Percentiles rank a stretch among this genome's conserved stretches.
These are phyloP conservation scores for Nannoperca australis DNA, from an alignment of 2,797 vertebrate species.

Conservation along the genomic window DNA sequence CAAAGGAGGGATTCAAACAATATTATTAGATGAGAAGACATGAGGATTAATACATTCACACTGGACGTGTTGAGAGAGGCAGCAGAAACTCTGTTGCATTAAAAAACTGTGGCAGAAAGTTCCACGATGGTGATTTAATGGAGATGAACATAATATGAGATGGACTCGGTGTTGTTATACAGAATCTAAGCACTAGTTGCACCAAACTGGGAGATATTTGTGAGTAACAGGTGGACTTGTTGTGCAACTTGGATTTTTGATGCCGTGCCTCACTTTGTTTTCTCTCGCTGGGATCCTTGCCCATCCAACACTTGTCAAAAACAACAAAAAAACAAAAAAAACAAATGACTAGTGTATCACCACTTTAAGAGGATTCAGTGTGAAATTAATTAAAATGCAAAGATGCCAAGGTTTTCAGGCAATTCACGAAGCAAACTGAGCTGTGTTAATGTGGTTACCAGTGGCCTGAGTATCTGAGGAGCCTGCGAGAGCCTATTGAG, in stretches of 20 bases:
- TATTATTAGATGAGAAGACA: constrained; percentile 66
- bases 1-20: constrained; percentile 70
- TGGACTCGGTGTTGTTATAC: constrained; percentile 4
- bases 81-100: constrained; percentile 23
- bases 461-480: constrained; percentile 35
- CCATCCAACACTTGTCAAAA: constrained; percentile 57
- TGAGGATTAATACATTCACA: constrained; percentile 52
- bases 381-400: constrained; percentile 72
- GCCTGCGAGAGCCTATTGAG: constrained; percentile 1
- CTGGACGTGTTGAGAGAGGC: constrained; percentile 43
- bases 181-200: constrained; percentile 34
- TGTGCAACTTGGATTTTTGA: constrained; percentile 57
- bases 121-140: constrained; percentile 29
- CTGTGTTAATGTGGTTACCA: constrained; percentile 46
- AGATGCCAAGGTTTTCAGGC: constrained; percentile 47
- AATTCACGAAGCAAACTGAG: constrained; percentile 29
- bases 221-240: constrained; percentile 64
- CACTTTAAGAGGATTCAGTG: constrained; percentile 57
- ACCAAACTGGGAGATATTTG: constrained; percentile 24
- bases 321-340: constrained; percentile 19
- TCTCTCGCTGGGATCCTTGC: constrained; percentile 63
- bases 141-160: constrained; percentile 14
- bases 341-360: constrained; percentile 53
- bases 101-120: constrained; percentile 38
- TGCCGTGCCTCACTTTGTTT: constrained; percentile 54